These are phyloP conservation scores for Suillia variegata DNA, from an alignment of 2,888 invertebrate genomes.

Conservation along the genomic window DNA sequence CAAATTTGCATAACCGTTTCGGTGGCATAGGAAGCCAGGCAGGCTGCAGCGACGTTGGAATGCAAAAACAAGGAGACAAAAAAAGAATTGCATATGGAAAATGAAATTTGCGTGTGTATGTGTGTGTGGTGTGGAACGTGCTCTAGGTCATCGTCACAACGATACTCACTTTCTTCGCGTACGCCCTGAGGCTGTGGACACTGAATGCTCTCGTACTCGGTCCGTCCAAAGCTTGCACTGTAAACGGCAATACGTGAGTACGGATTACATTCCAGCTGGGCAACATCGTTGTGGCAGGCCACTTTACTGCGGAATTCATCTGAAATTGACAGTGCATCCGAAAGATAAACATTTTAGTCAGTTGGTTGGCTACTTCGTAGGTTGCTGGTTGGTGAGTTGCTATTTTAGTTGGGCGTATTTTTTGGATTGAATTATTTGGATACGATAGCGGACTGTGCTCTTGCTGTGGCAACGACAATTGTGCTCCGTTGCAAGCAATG, in stretches of 20 bases:
- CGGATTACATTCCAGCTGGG: constrained; percentile 86
- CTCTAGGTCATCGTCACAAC: too few relatives aligned
- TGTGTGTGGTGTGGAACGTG: too few relatives aligned
- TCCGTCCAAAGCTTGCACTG: constrained; percentile 92
- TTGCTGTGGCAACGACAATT: too few relatives aligned
- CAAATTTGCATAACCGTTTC: constrained; percentile 89
- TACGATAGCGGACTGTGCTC: too few relatives aligned
- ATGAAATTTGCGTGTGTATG: neutral
- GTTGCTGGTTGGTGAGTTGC: too few relatives aligned
- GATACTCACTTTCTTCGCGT: constrained; percentile 82
- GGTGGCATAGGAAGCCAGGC: constrained; percentile 85
- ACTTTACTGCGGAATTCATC: constrained; percentile 94
- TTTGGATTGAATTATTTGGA: too few relatives aligned
- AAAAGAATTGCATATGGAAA: neutral
- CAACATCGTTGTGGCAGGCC: constrained; percentile 88
- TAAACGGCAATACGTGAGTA: constrained; percentile 89
- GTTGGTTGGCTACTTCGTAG: too few relatives aligned
- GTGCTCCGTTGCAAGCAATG: too few relatives aligned
- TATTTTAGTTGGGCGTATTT: too few relatives aligned
- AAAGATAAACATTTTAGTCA: constrained; percentile 3
- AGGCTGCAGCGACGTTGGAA: constrained; percentile 68
- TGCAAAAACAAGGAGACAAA: constrained; percentile 13
- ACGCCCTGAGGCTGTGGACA: constrained; percentile 87
- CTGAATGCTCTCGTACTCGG: constrained; percentile 86
- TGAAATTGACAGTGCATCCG: constrained; percentile 62